Evolutionary conservation across 1,140 invertebrate genomes (phyloP).

Genomic region (Zaprionus ghesquierei): DNA sequence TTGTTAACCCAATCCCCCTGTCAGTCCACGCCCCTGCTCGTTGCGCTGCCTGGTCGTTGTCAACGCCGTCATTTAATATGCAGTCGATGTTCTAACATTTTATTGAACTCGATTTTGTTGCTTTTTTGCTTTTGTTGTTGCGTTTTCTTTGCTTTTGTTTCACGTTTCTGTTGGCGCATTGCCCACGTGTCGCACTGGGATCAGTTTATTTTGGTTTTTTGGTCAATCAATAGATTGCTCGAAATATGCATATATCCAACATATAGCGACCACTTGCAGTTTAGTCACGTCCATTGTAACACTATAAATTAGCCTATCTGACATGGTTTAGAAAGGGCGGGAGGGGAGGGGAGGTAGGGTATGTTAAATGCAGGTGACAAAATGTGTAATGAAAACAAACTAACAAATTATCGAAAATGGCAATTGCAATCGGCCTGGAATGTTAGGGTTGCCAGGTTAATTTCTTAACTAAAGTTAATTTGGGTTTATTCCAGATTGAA

Average conservation of each 20-base stretch:
- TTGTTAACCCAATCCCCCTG: too few relatives aligned
- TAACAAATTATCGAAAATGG: slow-evolving; percentile 15
- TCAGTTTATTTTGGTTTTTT: slow-evolving; percentile 28
- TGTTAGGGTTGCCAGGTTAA: background rate
- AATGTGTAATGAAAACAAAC: slow-evolving; percentile 35
- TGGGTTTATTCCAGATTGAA: too few relatives aligned
- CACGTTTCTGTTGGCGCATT: slow-evolving; percentile 24
- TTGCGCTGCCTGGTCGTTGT: background rate
- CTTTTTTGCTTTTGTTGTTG: background rate
- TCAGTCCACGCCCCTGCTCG: background rate
- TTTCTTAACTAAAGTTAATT: background rate
- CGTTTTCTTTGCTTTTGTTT: slow-evolving; percentile 14
- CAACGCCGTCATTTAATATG: slow-evolving; percentile 60
- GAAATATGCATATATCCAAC: background rate
- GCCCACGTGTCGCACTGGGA: slow-evolving; percentile 30
- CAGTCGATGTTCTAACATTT: slow-evolving; percentile 62
- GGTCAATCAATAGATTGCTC: slow-evolving; percentile 34
- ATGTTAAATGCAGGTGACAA: slow-evolving; percentile 36
- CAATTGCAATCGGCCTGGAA: slow-evolving; percentile 7
- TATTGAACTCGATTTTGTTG: slow-evolving; percentile 15
- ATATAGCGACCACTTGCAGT: slow-evolving; percentile 28
- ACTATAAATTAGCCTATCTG: slow-evolving; percentile 59
- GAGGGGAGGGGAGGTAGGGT: background rate
- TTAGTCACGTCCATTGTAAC: slow-evolving; percentile 64
- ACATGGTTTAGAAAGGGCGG: background rate